These are phyloP conservation scores for Ascidia mentula DNA, from an alignment of 23 tunicate genomes.

Conservation along the genomic window DNA sequence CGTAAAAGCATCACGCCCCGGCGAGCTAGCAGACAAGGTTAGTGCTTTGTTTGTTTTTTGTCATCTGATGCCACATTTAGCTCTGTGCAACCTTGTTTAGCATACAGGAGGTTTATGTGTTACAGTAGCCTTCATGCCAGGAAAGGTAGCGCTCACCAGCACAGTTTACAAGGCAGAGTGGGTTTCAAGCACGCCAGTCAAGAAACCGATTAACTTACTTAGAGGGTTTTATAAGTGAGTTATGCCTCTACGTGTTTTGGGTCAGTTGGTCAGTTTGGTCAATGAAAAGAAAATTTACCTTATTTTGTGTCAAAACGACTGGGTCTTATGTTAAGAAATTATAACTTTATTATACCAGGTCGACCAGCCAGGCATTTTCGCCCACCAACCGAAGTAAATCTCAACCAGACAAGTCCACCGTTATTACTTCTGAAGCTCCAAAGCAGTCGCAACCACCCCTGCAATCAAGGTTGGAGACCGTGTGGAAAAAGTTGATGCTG, in stretches of 20 bases:
- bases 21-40: not conserved
- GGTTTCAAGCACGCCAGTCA: not conserved
- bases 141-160: not conserved
- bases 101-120: not conserved
- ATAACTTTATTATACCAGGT: not conserved
- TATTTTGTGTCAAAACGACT: not conserved
- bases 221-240: slow-evolving; percentile 9
- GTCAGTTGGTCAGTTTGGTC: too few species aligned
- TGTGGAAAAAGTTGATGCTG: slow-evolving; percentile 71
- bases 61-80: too few species aligned
- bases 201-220: not conserved
- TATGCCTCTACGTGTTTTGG: too few species aligned
- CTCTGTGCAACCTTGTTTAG: not conserved
- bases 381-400: not conserved
- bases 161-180: not conserved
- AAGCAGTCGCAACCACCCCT: not conserved
- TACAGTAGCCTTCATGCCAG: not conserved
- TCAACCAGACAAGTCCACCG: slow-evolving; percentile 1
- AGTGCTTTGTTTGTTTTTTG: too few species aligned
- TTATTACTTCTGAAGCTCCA: not conserved
- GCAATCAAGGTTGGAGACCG: slow-evolving; percentile 65
- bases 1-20: not conserved
- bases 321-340: not conserved
- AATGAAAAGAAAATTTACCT: not conserved
- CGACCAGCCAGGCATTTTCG: not conserved